Conservation (phyloP, 2,113 vertebrate genomes). For the Amphiprion percula region DNA sequence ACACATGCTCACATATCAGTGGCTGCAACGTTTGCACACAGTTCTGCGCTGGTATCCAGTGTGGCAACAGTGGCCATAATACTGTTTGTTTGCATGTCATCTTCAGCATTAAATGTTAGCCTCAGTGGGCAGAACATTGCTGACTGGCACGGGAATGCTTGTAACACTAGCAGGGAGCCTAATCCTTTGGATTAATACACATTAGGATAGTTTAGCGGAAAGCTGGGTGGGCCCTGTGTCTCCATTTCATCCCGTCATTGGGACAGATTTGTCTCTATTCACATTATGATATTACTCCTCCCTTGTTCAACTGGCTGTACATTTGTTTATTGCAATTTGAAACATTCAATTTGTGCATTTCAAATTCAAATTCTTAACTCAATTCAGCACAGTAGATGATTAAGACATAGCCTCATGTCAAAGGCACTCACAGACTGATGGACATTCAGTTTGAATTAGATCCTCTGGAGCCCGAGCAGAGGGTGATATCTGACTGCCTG, state of each 20-base stretch:
- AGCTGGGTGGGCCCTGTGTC: slow-evolving; percentile 50
- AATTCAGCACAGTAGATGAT: slow-evolving; percentile 28
- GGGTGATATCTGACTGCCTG: slow-evolving; percentile 68
- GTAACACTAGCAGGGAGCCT: slow-evolving; percentile 49
- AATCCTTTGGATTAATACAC: slow-evolving; percentile 60
- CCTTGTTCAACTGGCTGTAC: neutral
- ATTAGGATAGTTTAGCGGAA: slow-evolving; percentile 37
- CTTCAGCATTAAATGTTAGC: slow-evolving; percentile 42
- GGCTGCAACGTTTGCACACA: slow-evolving; percentile 16
- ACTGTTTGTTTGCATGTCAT: slow-evolving; percentile 38
- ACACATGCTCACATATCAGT: slow-evolving; percentile 12
- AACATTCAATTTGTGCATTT: neutral
- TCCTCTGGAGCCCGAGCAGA: slow-evolving; percentile 45
- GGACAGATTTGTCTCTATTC: slow-evolving; percentile 32
- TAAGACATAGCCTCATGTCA: slow-evolving; percentile 44
- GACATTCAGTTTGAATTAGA: slow-evolving; percentile 64
- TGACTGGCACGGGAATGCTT: slow-evolving; percentile 48
- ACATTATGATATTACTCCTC: slow-evolving; percentile 23
- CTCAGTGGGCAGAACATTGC: slow-evolving; percentile 40
- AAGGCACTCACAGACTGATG: slow-evolving; percentile 48
- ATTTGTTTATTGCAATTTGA: slow-evolving; percentile 16
- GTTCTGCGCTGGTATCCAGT: slow-evolving; percentile 6
- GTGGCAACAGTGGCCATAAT: slow-evolving; percentile 30
- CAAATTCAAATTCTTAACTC: slow-evolving; percentile 6
- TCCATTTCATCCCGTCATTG: slow-evolving; percentile 47